A percentile compares a stretch with the other conserved stretches of the same genome.
phyloP scores from a whole-genome alignment of 2,797 vertebrate species.

The Alosa sapidissima region DNA sequence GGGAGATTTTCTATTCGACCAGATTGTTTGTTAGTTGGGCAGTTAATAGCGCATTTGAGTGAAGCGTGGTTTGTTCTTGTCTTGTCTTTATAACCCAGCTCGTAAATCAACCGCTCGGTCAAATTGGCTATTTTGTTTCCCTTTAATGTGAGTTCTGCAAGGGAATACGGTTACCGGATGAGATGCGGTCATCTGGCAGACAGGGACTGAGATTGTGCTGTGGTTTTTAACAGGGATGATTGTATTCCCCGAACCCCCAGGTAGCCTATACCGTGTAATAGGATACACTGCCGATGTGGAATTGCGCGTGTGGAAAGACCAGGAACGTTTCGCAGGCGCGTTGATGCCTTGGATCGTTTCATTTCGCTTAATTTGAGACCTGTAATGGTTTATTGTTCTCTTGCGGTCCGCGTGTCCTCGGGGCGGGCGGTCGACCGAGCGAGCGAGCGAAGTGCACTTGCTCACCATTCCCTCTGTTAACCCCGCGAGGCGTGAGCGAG shows the following conservation, averaged over 20 bases:
- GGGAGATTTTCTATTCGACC: background rate
- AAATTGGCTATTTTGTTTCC: constrained; percentile 47
- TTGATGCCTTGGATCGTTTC: background rate
- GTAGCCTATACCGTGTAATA: background rate
- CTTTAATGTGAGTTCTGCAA: constrained; percentile 39
- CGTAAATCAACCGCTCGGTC: constrained; percentile 42
- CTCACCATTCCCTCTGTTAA: constrained; percentile 21
- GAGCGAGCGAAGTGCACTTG: background rate
- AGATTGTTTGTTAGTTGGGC: constrained; percentile 25
- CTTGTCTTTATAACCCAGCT: constrained; percentile 52
- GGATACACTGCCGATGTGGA: background rate
- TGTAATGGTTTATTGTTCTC: constrained; percentile 2
- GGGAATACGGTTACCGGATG: constrained; percentile 28
- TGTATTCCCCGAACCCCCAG: background rate
- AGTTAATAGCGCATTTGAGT: constrained; percentile 48
- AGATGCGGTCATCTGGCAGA: background rate
- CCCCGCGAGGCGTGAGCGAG: constrained; percentile 1
- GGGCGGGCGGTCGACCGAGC: background rate
- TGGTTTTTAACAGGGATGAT: background rate
- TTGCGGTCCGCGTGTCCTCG: background rate
- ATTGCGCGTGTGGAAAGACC: background rate
- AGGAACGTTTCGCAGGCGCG: background rate
- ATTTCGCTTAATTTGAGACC: constrained; percentile 14
- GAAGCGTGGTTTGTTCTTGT: constrained; percentile 57
- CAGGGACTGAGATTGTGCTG: background rate